Evolutionary conservation across 2,888 invertebrate genomes (phyloP), one percentile per base, ranked within the genome.

Genomic region (Salpingus planirostris): DNA sequence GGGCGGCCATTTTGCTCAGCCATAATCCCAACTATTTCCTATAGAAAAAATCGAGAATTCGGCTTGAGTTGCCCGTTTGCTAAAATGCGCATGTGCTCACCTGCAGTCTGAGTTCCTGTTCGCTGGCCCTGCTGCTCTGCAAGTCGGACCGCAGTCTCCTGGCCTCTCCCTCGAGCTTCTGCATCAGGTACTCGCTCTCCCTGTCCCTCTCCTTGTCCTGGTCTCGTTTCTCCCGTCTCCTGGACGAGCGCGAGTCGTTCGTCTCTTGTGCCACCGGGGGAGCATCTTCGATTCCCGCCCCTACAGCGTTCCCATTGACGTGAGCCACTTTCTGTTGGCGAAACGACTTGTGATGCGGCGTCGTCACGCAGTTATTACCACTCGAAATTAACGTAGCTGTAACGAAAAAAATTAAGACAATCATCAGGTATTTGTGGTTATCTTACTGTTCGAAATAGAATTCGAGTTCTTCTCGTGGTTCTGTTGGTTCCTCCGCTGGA

Each of bases 71-170:
- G n/a, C n/a, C n/a, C n/a, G n/a, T n/a, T n/a, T n/a, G n/a, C n/a
- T n/a, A n/a, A n/a, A n/a, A n/a, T n/a, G n/a, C n/a, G n/a, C n/a
- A n/a, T n/a, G n/a, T 11, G 50, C 67, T 71, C 42, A 84, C 69
- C 65, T 84, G 83, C 51, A 76, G 69, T 50, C 80, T 68, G 37
- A 84, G 67, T 41, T 86, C 85, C 56, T 78, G 77, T 60, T 86
- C 85, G 48, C 70, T 66, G 51, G 76, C 74, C 49, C 80, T 69
- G 60, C 77, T 77, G n/a, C 74, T 70, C 44, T 80, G 75, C 44
- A 91, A 72, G 56, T 91, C 91, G 32, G 71, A 65, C 55, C 80
- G 74, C 44, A 84, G 65, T 51, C 77, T 68, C 36, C 83, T 84
- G 43, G 86, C 71, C 50, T 84, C 81, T 31, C 70, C 65, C 56